A percentile compares a stretch with the other conserved stretches of the same genome.
Conservation (phyloP, 2,797 vertebrate genomes). For the Pteropus rufus region DNA sequence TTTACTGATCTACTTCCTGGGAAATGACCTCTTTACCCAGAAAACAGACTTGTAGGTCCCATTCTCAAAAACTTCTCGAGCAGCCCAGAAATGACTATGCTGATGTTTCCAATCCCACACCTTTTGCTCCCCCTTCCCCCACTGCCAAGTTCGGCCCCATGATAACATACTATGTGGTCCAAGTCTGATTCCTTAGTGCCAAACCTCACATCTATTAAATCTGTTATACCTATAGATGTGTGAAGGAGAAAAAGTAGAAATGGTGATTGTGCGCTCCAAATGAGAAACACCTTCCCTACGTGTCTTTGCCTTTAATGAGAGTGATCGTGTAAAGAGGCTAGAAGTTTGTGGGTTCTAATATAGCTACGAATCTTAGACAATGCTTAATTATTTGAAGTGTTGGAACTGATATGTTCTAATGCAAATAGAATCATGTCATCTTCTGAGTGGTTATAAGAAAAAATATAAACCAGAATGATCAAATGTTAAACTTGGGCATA, state of each 20-base stretch:
- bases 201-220: neutral
- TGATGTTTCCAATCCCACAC: neutral
- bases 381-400: neutral
- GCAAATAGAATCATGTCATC: neutral
- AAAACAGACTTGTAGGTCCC: neutral
- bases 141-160: neutral
- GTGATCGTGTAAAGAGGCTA: neutral
- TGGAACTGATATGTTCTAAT: neutral
- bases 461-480: neutral
- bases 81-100: neutral
- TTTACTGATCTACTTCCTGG: neutral
- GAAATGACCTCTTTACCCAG: neutral
- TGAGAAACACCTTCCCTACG: neutral
- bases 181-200: neutral
- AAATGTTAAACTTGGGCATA: neutral
- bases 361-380: neutral
- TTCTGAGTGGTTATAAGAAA: neutral
- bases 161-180: neutral
- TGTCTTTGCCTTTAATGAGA: neutral
- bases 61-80: neutral
- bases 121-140: neutral
- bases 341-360: neutral
- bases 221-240: neutral
- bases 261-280: neutral
- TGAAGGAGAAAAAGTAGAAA: neutral